Evolutionary conservation across 2,113 vertebrate genomes (phyloP), one percentile per base, ranked within the genome.

Genomic region (Cettia cetti): DNA sequence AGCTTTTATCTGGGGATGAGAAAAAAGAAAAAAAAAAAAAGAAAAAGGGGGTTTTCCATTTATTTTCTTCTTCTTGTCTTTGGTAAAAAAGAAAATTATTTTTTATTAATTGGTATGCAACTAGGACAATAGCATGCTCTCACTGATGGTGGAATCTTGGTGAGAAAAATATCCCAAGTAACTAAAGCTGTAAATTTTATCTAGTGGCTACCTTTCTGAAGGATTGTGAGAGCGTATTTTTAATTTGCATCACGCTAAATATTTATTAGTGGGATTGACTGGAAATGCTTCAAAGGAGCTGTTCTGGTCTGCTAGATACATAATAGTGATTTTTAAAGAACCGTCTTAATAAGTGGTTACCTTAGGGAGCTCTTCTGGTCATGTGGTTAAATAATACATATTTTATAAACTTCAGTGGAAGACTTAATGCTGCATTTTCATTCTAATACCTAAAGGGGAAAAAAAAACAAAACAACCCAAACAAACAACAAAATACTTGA

Each of bases 321-420:
- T 95, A 93, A 95, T 78, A 92, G 66, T 92, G 92, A 91, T 95
- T 97, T 94, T 93, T 95, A 94, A 96, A 94, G 88, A 86, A 86
- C 69, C 94, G 66, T 79, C 82, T 96, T 94, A 94, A 93, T 94
- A 94, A 96, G 74, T 0, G 0, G 47, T 82, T 95, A 68, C 90
- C 90, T 93, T 74, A 87, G 94, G 95, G 96, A 96, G 33, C 79
- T 87, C 61, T 92, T 93, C 80, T 84, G 68, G 68, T 89, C 5
- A 5, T 83, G 72, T 93, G 88, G 77, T 93, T 84, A 93, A 95
- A 92, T 92, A 90, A 94, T 93, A 65, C 89, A 74, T 94, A 79
- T 88, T 92, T 93, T 95, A 86, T 95, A 77, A 92, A 89, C 74
- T 91, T 82, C 76, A 71, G n/a, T 83, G 37, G 60, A 84, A 91